A percentile compares a stretch with the other conserved stretches of the same genome.
These are phyloP conservation scores for Harpagifer antarcticus DNA, from an alignment of 2,797 vertebrate genomes.

Conservation along the genomic window DNA sequence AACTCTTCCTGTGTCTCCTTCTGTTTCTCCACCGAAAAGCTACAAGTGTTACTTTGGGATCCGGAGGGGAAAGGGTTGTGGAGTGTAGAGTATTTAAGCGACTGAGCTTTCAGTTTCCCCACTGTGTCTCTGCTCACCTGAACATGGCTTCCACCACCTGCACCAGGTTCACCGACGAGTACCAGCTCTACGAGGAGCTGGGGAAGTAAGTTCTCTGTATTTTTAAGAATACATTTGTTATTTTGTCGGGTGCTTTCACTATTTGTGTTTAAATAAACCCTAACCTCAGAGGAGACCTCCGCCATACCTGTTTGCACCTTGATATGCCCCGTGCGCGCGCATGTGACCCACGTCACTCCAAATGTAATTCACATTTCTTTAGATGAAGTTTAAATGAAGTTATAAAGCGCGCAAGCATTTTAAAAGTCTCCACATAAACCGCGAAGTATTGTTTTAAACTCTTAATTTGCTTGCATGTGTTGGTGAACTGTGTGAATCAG, in stretches of 20 bases:
- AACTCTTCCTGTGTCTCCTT: background rate
- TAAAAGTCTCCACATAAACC: accelerated
- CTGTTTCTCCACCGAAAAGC: background rate
- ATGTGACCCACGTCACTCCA: background rate
- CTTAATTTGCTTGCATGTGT: background rate
- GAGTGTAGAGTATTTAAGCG: conserved; percentile 15
- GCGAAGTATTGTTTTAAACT: accelerated
- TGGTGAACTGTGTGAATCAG: background rate
- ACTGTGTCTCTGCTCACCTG: conserved; percentile 35
- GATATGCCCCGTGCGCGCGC: background rate
- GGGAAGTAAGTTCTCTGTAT: conserved; percentile 90
- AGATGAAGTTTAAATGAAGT: accelerated
- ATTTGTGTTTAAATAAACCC: background rate
- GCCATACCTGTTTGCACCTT: conserved; percentile 41
- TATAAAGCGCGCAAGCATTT: background rate
- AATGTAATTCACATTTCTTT: background rate
- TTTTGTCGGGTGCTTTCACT: background rate
- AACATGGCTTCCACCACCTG: conserved; percentile 93
- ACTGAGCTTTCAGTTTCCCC: conserved; percentile 42
- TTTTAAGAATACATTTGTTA: background rate
- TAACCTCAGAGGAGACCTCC: background rate
- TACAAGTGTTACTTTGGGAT: conserved; percentile 32
- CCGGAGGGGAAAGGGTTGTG: conserved; percentile 9
- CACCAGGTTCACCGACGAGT: conserved; percentile 96
- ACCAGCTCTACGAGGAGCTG: conserved; percentile 97